phyloP scores from a whole-genome alignment of 2,797 vertebrate genomes.

The Mus caroli region DNA sequence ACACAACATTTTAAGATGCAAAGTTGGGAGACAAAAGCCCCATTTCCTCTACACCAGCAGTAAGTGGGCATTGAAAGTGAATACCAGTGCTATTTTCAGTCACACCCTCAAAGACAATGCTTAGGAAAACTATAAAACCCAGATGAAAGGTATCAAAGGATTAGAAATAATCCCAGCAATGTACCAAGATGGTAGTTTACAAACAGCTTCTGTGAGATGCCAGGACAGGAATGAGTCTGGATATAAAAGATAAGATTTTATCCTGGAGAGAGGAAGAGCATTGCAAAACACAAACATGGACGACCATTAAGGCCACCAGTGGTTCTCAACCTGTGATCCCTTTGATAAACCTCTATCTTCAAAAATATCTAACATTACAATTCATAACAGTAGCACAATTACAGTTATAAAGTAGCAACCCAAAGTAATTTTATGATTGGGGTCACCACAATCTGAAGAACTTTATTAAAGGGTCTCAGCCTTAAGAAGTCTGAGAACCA shows the following conservation, averaged over 20 bases:
- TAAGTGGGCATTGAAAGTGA: neutral
- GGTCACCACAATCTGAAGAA: neutral
- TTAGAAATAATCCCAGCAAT: neutral
- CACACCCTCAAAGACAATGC: neutral
- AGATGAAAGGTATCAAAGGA: neutral
- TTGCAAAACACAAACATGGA: neutral
- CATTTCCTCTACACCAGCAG: neutral
- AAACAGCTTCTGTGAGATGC: neutral
- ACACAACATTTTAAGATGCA: neutral
- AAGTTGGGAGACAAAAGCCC: neutral
- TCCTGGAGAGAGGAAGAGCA: neutral
- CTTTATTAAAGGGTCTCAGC: neutral
- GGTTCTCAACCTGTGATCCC: neutral
- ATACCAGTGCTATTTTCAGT: neutral
- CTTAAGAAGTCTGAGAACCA: neutral
- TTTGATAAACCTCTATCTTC: neutral
- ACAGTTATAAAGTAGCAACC: neutral
- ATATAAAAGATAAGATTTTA: neutral
- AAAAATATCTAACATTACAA: neutral
- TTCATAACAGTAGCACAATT: neutral
- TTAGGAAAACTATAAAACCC: neutral
- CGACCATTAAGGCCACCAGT: neutral
- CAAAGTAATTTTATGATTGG: neutral
- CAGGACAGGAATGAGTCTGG: neutral
- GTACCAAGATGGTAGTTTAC: neutral